Conservation (phyloP, 1,140 invertebrate genomes). For the Thaumatotibia leucotreta region DNA sequence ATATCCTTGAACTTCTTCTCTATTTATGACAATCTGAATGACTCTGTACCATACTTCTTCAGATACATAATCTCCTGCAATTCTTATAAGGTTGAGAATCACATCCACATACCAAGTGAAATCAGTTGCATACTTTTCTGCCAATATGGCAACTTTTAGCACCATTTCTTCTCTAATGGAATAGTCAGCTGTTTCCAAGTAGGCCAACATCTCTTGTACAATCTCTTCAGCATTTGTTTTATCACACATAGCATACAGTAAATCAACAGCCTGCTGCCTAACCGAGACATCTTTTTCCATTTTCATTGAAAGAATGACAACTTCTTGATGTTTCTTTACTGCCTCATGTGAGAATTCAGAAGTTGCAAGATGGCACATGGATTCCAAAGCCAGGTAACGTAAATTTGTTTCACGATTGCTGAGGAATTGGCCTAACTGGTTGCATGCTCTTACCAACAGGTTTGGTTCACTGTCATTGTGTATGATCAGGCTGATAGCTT, state of each 20-base stretch:
- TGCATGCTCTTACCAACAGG: constrained; percentile 97
- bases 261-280: constrained; percentile 97
- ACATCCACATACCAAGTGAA: constrained; percentile 99
- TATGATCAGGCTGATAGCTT: constrained; percentile 99
- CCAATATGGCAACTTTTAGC: constrained; percentile 98
- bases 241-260: constrained; percentile 99
- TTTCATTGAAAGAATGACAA: constrained; percentile 99
- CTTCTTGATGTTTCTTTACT: constrained; percentile 99
- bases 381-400: constrained; percentile 98
- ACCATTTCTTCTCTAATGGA: constrained; percentile 99
- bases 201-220: constrained; percentile 99
- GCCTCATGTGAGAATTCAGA: constrained; percentile 99
- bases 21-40: constrained; percentile 99
- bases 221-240: constrained; percentile 99
- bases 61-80: constrained; percentile 99
- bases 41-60: constrained; percentile 99
- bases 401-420: constrained; percentile 99
- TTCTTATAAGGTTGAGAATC: constrained; percentile 98
- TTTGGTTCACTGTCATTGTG: constrained; percentile 99
- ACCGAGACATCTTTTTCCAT: constrained; percentile 99
- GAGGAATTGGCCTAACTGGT: constrained; percentile 98
- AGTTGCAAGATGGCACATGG: constrained; percentile 99
- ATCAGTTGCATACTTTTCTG: constrained; percentile 99
- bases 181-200: constrained; percentile 99
- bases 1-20: constrained; percentile 99